Conservation (phyloP, 2,797 vertebrate species). For the Pristis pectinata region DNA sequence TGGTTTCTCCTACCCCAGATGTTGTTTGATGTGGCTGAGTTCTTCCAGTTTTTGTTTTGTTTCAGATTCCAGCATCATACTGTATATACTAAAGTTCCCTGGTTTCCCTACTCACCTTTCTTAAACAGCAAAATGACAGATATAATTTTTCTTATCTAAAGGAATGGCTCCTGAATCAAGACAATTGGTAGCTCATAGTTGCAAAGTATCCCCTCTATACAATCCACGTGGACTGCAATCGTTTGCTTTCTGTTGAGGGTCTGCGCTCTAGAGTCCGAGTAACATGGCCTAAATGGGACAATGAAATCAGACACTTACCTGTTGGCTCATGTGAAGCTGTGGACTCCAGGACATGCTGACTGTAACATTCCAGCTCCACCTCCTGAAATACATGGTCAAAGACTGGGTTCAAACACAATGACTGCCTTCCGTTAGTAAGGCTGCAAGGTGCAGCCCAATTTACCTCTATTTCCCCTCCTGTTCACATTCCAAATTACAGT, state of each 20-base stretch:
- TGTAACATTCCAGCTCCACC: constrained; percentile 24
- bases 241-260: neutral
- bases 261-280: neutral
- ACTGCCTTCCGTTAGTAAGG: neutral
- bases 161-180: too few species aligned
- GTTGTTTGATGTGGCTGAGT: too few species aligned
- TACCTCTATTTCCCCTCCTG: neutral
- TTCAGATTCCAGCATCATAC: too few species aligned
- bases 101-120: too few species aligned
- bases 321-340: neutral
- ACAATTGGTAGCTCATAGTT: too few species aligned
- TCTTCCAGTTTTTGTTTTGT: too few species aligned
- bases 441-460: neutral
- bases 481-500: neutral
- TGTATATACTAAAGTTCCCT: too few species aligned
- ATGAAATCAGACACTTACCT: neutral
- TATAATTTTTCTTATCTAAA: too few species aligned
- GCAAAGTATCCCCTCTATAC: too few species aligned
- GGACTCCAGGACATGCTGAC: neutral
- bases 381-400: neutral
- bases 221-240: neutral
- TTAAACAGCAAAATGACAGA: too few species aligned
- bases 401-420: neutral
- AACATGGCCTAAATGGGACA: neutral
- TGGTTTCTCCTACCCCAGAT: too few species aligned